A percentile compares a stretch with the other conserved stretches of the same genome.
Conservation (phyloP, 2,113 vertebrate species). For the Ceratotherium simum region DNA sequence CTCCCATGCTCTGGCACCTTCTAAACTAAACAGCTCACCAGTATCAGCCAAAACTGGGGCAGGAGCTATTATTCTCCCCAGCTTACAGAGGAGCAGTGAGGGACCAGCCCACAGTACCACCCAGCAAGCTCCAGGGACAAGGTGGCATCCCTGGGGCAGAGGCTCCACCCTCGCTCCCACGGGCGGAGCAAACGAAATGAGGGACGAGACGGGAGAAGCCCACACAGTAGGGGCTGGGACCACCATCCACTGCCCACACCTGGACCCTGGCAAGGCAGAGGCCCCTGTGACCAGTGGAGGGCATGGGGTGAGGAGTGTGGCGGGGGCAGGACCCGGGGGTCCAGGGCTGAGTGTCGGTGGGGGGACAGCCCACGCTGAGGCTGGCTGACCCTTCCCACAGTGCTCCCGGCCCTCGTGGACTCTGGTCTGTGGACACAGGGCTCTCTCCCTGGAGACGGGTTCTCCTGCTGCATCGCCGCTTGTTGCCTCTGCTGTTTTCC, state of each 20-base stretch:
- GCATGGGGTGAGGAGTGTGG: too few species aligned
- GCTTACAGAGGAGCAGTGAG: background rate
- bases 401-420: accelerated
- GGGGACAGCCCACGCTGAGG: background rate
- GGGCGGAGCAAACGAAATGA: background rate
- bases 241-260: accelerated
- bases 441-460: background rate
- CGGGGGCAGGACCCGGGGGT: background rate
- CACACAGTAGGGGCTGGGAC: background rate
- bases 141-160: background rate
- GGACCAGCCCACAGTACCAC: background rate
- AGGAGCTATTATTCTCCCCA: background rate
- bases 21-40: background rate
- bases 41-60: background rate
- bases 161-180: accelerated
- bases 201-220: background rate
- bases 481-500: background rate
- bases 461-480: background rate
- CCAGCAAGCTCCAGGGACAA: background rate
- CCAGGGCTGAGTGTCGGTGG: background rate
- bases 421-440: background rate
- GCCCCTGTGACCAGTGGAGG: background rate
- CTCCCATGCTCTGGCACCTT: background rate
- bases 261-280: background rate
- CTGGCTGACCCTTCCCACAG: too few species aligned